Conservation (phyloP, 1,140 invertebrate genomes). For the Sinonovacula constricta region DNA sequence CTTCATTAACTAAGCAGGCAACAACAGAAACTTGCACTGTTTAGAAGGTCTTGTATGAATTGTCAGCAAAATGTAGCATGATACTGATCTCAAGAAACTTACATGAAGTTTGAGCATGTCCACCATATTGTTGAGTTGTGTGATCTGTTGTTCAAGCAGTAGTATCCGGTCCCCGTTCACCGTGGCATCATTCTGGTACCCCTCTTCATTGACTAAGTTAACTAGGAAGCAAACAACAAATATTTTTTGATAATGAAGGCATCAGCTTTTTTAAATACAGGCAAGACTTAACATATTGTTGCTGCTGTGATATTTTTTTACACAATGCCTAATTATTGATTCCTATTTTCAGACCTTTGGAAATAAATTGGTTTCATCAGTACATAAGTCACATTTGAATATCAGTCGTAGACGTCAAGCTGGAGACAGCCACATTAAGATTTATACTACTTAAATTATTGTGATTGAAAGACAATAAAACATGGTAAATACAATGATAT, state of each 20-base stretch:
- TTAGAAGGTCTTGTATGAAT: too few relatives aligned
- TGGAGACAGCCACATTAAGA: too few relatives aligned
- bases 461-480: too few relatives aligned
- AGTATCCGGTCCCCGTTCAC: constrained; percentile 52
- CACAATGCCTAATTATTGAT: background rate
- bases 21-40: too few relatives aligned
- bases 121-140: constrained; percentile 55
- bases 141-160: constrained; percentile 55
- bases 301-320: background rate
- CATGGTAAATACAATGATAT: too few relatives aligned
- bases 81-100: too few relatives aligned
- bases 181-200: constrained; percentile 25
- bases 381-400: background rate
- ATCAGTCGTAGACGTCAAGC: too few relatives aligned
- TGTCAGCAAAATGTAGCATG: too few relatives aligned
- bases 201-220: constrained; percentile 23
- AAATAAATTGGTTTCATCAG: background rate
- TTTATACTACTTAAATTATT: too few relatives aligned
- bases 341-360: background rate
- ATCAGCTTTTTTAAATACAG: background rate
- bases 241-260: background rate
- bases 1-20: too few relatives aligned
- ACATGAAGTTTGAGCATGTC: constrained; percentile 59
- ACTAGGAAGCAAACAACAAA: constrained; percentile 23
- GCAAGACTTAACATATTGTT: background rate